Percentiles rank a stretch among this genome's conserved stretches.
Evolutionary conservation across 2,888 invertebrate genomes (phyloP).

Genomic region (Mactromeris polynyma): DNA sequence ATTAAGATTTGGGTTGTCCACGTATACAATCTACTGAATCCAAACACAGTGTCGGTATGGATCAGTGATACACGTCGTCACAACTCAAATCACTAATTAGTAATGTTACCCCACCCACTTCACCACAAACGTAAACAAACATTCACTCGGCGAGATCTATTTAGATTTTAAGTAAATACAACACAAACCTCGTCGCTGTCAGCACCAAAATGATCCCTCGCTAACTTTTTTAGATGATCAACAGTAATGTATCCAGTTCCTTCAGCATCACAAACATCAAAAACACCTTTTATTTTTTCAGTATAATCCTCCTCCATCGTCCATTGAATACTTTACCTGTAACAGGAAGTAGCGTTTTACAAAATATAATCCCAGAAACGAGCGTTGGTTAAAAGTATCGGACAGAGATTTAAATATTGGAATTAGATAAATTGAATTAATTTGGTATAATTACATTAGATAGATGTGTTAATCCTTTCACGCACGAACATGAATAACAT

Average conservation of each 20-base stretch:
- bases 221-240: constrained; percentile 82
- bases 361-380: constrained; percentile 36
- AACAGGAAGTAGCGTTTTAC: constrained; percentile 60
- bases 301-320: constrained; percentile 73
- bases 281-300: constrained; percentile 82
- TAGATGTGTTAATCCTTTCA: neutral
- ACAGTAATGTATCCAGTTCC: constrained; percentile 85
- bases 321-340: constrained; percentile 67
- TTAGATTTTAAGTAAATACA: neutral
- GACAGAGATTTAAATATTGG: neutral
- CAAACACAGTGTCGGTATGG: neutral
- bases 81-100: neutral
- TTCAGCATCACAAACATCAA: constrained; percentile 85
- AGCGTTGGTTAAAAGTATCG: neutral
- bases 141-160: neutral
- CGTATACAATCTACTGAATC: neutral
- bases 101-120: constrained; percentile 51
- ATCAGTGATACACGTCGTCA: neutral
- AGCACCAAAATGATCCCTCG: constrained; percentile 85
- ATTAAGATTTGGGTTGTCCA: neutral
- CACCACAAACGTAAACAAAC: constrained; percentile 47
- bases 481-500: neutral
- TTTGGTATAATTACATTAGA: neutral
- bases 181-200: constrained; percentile 78
- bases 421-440: neutral